A percentile compares a stretch with the other conserved stretches of the same genome.
Evolutionary conservation across 2,113 vertebrate species (phyloP).

Genomic region (Cololabis saira): DNA sequence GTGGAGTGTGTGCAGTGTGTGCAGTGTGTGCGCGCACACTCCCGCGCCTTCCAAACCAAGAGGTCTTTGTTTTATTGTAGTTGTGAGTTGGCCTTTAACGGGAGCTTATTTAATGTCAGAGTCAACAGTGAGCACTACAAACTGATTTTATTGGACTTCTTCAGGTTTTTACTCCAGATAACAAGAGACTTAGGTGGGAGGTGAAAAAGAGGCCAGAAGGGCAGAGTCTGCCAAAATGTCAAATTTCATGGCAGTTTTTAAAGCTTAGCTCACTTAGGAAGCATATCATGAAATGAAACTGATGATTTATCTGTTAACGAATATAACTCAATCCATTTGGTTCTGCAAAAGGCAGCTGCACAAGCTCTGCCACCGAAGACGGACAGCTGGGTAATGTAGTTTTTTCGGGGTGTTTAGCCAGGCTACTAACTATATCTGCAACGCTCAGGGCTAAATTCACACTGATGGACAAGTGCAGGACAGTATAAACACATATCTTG

Average conservation of each 20-base stretch:
- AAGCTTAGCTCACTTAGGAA: too few species aligned
- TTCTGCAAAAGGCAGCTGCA: too few species aligned
- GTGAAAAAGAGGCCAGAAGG: conserved; percentile 34
- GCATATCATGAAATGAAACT: too few species aligned
- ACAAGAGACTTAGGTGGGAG: conserved; percentile 43
- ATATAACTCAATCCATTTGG: too few species aligned
- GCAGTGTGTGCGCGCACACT: background rate
- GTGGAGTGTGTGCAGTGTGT: background rate
- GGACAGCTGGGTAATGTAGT: conserved; percentile 40
- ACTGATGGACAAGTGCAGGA: conserved; percentile 35
- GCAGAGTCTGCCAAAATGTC: too few species aligned
- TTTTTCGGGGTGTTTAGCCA: conserved; percentile 29
- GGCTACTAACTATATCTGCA: conserved; percentile 5
- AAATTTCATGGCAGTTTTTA: too few species aligned
- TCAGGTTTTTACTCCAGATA: conserved; percentile 63
- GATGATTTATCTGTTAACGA: too few species aligned
- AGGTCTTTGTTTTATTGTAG: conserved; percentile 71
- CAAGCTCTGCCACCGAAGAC: background rate
- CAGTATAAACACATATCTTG: conserved; percentile 27
- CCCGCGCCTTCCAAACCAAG: background rate
- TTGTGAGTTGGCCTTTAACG: conserved; percentile 68
- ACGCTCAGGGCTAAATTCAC: conserved; percentile 21
- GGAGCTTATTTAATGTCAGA: conserved; percentile 69
- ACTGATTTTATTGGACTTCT: conserved; percentile 71
- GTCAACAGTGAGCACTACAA: conserved; percentile 65